These are phyloP conservation scores for Sinohyriopsis cumingii DNA, from an alignment of 2,888 invertebrate species.

Conservation along the genomic window DNA sequence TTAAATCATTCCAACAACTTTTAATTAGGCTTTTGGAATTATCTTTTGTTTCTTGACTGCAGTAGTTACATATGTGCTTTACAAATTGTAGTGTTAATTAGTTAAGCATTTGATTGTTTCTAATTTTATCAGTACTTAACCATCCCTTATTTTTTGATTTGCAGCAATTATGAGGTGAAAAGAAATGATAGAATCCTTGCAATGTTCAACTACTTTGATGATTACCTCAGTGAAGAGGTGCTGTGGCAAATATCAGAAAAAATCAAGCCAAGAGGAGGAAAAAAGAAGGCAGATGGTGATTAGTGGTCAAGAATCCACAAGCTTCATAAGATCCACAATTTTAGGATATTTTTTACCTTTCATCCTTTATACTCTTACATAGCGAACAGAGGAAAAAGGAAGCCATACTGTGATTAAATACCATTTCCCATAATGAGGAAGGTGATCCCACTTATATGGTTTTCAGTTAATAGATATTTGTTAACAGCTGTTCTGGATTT, in stretches of 20 bases:
- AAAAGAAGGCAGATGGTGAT: constrained; percentile 28
- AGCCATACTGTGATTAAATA: no score
- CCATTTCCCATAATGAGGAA: no score
- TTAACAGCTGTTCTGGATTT: no score
- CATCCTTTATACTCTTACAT: no score
- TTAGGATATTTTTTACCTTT: no score
- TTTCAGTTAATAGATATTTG: no score
- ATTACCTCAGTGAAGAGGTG: constrained; percentile 95
- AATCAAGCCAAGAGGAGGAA: constrained; percentile 87
- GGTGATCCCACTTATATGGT: no score
- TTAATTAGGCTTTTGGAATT: no score
- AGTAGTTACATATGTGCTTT: not conserved
- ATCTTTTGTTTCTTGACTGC: not conserved
- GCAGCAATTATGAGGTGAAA: constrained; percentile 82
- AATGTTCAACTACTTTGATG: constrained; percentile 97
- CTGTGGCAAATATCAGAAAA: constrained; percentile 99
- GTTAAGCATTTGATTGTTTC: not conserved
- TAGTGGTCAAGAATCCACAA: not conserved
- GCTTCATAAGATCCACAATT: no score
- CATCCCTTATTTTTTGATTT: not conserved
- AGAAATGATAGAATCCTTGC: constrained; percentile 93
- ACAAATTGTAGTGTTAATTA: not conserved
- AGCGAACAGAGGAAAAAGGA: no score
- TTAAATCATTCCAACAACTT: no score
- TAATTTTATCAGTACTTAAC: not conserved